Evolutionary conservation across 2,113 vertebrate species (phyloP).

Genomic region (Heliornis fulica): DNA sequence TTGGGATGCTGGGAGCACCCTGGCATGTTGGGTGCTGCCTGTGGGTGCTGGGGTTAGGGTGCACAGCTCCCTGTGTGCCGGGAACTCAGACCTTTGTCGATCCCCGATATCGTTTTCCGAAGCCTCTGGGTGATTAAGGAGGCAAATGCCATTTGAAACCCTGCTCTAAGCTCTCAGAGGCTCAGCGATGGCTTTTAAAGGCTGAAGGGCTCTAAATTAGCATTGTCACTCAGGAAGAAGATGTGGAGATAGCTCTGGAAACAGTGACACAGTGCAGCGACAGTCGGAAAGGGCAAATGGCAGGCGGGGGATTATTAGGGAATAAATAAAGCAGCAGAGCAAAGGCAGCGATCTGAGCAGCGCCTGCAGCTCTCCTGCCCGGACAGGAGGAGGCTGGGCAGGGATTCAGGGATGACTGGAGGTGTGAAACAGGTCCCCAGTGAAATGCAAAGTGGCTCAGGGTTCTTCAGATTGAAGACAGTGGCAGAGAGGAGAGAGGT

Average conservation of each 20-base stretch:
- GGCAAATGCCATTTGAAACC: not conserved
- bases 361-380: not conserved
- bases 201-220: not conserved
- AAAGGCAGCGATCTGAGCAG: not conserved
- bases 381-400: not conserved
- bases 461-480: not conserved
- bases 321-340: not conserved
- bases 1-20: fast-evolving
- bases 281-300: not conserved
- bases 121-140: not conserved
- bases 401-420: not conserved
- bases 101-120: not conserved
- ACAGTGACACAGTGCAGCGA: not conserved
- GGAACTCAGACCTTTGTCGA: not conserved
- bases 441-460: not conserved
- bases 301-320: not conserved
- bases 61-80: fast-evolving
- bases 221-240: not conserved
- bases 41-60: not conserved
- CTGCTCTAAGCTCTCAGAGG: not conserved
- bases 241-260: not conserved
- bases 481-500: too few species aligned
- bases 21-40: too few species aligned
- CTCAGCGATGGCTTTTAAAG: not conserved
- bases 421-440: fast-evolving